Percentiles rank a stretch among this genome's conserved stretches.
phyloP scores from a whole-genome alignment of 2,797 vertebrate species.

The Siniperca undulata region DNA sequence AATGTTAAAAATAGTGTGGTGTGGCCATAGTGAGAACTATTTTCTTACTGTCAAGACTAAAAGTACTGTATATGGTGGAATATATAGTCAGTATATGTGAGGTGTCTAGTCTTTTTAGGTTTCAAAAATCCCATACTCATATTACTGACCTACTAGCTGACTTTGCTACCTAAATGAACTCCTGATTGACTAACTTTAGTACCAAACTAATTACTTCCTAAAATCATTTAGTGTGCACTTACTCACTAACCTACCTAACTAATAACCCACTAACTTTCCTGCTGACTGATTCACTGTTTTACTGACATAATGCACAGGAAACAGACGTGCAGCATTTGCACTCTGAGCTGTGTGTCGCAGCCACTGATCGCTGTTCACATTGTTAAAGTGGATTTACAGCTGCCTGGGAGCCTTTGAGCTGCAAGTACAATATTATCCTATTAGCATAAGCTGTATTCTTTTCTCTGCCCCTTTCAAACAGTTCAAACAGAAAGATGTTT shows the following conservation, averaged over 20 bases:
- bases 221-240: too few relatives aligned
- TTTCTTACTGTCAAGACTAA: neutral
- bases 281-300: neutral
- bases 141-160: too few relatives aligned
- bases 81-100: neutral
- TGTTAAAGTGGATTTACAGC: constrained; percentile 73
- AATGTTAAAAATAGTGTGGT: neutral
- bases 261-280: neutral
- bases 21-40: neutral
- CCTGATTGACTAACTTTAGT: neutral
- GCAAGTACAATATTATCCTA: constrained; percentile 66
- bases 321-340: constrained; percentile 3
- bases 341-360: constrained; percentile 25
- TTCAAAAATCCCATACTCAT: neutral
- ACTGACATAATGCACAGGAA: constrained; percentile 6
- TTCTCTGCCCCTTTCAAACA: constrained; percentile 54
- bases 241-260: neutral
- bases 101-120: neutral
- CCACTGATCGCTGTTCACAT: constrained; percentile 31
- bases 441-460: constrained; percentile 72
- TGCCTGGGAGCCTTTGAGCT: constrained; percentile 69
- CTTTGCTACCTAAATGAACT: too few relatives aligned
- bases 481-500: constrained; percentile 68
- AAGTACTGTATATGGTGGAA: neutral
- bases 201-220: neutral